Evolutionary conservation across 2,113 vertebrate genomes (phyloP).

Genomic region (Prionailurus viverrinus): DNA sequence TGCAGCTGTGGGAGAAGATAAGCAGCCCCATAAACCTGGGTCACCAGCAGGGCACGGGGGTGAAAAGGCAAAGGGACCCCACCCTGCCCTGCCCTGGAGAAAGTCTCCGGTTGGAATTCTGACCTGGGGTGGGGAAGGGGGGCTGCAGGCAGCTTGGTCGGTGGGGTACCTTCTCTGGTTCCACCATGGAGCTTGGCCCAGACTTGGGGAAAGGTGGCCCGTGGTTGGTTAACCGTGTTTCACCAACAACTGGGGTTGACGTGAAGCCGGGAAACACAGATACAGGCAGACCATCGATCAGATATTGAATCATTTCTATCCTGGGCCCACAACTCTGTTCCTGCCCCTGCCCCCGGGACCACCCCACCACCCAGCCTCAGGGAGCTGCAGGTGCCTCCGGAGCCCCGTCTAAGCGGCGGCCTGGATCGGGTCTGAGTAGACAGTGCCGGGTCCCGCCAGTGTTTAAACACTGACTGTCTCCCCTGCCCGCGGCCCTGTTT

Average conservation of each 20-base stretch:
- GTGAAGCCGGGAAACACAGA: neutral
- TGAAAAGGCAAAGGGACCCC: slow-evolving; percentile 68
- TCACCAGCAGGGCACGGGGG: slow-evolving; percentile 57
- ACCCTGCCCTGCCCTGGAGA: neutral
- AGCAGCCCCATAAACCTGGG: slow-evolving; percentile 71
- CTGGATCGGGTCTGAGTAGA: neutral
- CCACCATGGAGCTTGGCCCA: neutral
- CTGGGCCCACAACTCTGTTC: neutral
- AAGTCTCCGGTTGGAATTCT: neutral
- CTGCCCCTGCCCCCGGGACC: neutral
- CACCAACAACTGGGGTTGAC: neutral
- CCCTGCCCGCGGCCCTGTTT: neutral
- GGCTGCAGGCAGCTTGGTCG: fast-evolving
- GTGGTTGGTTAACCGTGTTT: neutral
- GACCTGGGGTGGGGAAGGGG: neutral
- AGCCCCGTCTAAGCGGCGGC: neutral
- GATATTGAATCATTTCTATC: neutral
- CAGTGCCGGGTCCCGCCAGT: neutral
- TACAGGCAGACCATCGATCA: neutral
- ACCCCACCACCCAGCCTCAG: neutral
- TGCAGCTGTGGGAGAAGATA: slow-evolving; percentile 64
- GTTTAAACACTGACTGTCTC: neutral
- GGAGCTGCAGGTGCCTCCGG: neutral
- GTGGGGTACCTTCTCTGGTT: neutral
- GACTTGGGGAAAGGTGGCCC: neutral